Base-by-base conservation (phyloP, 2,797 vertebrate species). In the Dromococcyx pavoninus region DNA sequence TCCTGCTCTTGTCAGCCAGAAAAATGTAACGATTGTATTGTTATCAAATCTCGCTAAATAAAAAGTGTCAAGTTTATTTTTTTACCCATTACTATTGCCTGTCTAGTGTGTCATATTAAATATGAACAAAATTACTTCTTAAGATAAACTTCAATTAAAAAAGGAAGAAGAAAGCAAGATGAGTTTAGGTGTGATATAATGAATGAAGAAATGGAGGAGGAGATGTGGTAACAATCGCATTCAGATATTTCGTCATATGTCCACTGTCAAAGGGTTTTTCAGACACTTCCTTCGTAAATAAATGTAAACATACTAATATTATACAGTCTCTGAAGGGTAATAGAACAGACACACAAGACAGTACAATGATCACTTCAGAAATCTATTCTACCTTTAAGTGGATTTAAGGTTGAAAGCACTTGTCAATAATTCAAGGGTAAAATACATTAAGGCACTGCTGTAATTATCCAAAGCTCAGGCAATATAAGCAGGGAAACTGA, bases 351-450 rank as follows among this genome's bases (percentile, higher is more conserved):
- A 79, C n/a, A 62, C 39, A 51, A 77, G 75, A 69, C 46, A 83
- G 37, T 23, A 32, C 43, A 91, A 89, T 28, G 91, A 88, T 89
- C 43, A 46, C 30, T 78, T 88, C 73, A 77, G 76, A 93, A 92
- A 93, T 86, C 94, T 91, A 88, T 96, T 80, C 65, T 61, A 58
- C 66, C 43, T 86, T 91, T 89, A 92, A 78, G 58, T 77, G 62
- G 89, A 86, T 96, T 94, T 94, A 93, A 89, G 88, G 85, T 89
- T 93, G 91, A 90, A 94, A 92, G 89, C 76, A 91, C 70, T 91
- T 95, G 94, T 95, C 94, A 94, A 94, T 95, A 95, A 94, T 91
- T 94, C 79, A 89, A 75, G 56, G 79, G 27, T 92, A 89, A 93
- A 94, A 93, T 86, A 88, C 72, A 89, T 83, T 80, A 92, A 88